Conservation (phyloP, 2,797 vertebrate genomes). For the Mormyrops boulengeri region DNA sequence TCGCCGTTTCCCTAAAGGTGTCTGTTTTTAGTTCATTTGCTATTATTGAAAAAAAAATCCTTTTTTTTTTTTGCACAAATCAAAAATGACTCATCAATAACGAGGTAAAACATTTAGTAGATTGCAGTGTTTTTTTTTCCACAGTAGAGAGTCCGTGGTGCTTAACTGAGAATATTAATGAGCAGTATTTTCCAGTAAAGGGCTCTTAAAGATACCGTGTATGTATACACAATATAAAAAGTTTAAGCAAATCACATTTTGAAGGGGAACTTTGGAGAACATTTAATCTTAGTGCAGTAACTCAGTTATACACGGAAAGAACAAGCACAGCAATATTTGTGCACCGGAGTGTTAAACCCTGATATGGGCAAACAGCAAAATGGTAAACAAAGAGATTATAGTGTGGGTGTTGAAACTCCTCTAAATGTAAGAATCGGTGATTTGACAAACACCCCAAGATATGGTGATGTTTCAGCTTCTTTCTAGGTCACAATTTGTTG, state of each 20-base stretch:
- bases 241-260: not conserved
- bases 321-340: not conserved
- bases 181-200: not conserved
- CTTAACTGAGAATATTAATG: not conserved
- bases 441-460: slow-evolving; percentile 9
- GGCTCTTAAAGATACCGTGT: not conserved
- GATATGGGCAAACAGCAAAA: not conserved
- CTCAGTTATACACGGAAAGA: not conserved
- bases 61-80: not conserved
- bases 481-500: slow-evolving; percentile 53
- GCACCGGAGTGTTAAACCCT: not conserved
- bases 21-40: slow-evolving; percentile 4
- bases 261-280: not conserved
- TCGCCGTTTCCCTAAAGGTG: slow-evolving; percentile 8
- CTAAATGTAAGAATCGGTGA: slow-evolving; percentile 7
- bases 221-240: not conserved
- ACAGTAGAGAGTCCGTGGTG: not conserved
- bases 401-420: not conserved
- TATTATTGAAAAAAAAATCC: not conserved
- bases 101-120: not conserved
- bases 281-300: not conserved
- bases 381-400: slow-evolving; percentile 15
- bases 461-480: slow-evolving; percentile 31
- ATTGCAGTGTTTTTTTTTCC: not conserved
- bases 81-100: slow-evolving; percentile 7